Evolutionary conservation across 2,888 invertebrate species (phyloP).

Genomic region (Eupsilia transversa): DNA sequence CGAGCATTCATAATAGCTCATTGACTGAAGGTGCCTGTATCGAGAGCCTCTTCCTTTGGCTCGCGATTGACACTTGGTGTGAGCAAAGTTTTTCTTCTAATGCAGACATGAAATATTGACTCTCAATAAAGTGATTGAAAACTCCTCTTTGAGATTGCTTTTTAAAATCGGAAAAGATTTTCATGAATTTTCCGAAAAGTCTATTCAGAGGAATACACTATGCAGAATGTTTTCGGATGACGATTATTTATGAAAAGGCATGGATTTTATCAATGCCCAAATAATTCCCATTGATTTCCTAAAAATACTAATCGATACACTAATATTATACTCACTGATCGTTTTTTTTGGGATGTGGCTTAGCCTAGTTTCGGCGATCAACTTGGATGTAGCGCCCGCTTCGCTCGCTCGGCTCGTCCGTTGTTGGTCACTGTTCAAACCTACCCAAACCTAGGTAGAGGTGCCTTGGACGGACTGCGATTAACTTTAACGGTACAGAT

Average conservation of each 20-base stretch:
- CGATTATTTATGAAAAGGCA: neutral
- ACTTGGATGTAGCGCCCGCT: neutral
- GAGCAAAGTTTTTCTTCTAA: slow-evolving; percentile 27
- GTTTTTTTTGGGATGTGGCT: neutral
- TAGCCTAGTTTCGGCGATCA: neutral
- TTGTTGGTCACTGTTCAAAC: neutral
- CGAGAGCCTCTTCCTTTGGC: slow-evolving; percentile 68
- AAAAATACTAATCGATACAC: neutral
- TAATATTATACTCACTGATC: neutral
- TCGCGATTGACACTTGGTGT: slow-evolving; percentile 55
- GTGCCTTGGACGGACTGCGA: neutral
- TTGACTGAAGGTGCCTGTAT: slow-evolving; percentile 67
- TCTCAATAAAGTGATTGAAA: slow-evolving; percentile 19
- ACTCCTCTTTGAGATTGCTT: neutral
- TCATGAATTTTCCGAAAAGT: neutral
- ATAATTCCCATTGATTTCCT: neutral
- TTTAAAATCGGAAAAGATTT: neutral
- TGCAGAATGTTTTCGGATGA: neutral
- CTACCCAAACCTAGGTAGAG: neutral
- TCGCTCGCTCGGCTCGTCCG: neutral
- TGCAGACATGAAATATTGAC: slow-evolving; percentile 53
- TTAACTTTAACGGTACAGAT: neutral
- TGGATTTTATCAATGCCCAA: neutral
- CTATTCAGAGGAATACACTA: neutral
- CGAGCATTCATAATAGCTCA: slow-evolving; percentile 56